Percentiles rank a stretch among this genome's conserved stretches.
Conservation (phyloP, 2,888 invertebrate species). For the Lithophane semibrunnea region DNA sequence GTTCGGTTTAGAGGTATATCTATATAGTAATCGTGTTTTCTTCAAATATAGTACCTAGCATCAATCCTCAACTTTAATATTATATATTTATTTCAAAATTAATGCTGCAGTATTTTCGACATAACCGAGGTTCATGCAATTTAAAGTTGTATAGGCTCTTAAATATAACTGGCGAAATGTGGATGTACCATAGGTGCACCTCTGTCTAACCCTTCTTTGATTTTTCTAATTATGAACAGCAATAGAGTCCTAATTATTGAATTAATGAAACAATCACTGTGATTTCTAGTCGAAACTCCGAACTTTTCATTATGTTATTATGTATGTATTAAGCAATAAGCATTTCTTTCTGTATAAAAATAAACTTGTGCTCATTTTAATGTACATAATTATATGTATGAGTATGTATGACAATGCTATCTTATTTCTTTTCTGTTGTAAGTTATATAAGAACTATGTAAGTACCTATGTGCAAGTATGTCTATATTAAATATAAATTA, state of each 20-base stretch:
- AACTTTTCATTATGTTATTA: slow-evolving; percentile 76
- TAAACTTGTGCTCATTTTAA: slow-evolving; percentile 78
- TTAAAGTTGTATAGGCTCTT: too few relatives aligned
- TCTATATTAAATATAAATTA: slow-evolving; percentile 1
- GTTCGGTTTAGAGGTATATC: too few relatives aligned
- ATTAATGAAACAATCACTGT: slow-evolving; percentile 78
- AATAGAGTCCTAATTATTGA: slow-evolving; percentile 41
- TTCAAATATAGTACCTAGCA: too few relatives aligned
- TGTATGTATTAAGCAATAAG: slow-evolving; percentile 79
- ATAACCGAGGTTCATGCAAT: too few relatives aligned
- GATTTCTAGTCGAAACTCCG: slow-evolving; percentile 86
- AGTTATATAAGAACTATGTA: slow-evolving; percentile 32
- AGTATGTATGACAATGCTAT: slow-evolving; percentile 64
- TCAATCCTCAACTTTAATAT: too few relatives aligned
- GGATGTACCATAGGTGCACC: too few relatives aligned
- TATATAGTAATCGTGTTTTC: too few relatives aligned
- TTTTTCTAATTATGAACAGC: slow-evolving; percentile 35
- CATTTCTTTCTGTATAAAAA: slow-evolving; percentile 82
- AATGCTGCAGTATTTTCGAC: too few relatives aligned
- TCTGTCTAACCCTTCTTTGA: background rate
- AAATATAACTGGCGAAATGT: too few relatives aligned
- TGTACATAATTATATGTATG: slow-evolving; percentile 72
- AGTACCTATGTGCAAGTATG: slow-evolving; percentile 57
- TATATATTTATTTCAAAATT: too few relatives aligned
- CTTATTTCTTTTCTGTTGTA: slow-evolving; percentile 57